A percentile compares a stretch with the other conserved stretches of the same genome.
Conservation (phyloP, 2,888 invertebrate species). For the Dolichopus griseipennis region DNA sequence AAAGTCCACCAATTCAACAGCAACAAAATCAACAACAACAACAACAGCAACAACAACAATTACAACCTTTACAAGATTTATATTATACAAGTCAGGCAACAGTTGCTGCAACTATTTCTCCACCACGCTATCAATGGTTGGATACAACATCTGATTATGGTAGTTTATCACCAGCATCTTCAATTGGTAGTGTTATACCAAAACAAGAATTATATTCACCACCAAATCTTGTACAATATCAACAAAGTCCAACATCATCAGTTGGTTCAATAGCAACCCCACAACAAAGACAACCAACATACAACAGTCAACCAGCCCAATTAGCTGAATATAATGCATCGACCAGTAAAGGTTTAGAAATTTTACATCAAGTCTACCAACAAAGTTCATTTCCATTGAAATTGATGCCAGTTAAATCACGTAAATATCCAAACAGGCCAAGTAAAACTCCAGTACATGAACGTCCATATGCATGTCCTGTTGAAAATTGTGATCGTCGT, state of each 20-base stretch:
- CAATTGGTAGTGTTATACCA: conserved; percentile 50
- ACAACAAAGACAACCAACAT: conserved; percentile 30
- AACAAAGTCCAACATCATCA: conserved; percentile 14
- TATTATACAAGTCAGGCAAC: not conserved
- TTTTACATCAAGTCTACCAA: conserved; percentile 85
- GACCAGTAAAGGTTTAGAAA: conserved; percentile 91
- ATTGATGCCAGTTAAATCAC: conserved; percentile 85
- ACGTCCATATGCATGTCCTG: conserved; percentile 95
- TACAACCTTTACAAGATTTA: conserved; percentile 42
- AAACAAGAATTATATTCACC: conserved; percentile 54
- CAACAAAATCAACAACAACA: conserved; percentile 40
- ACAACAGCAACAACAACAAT: conserved; percentile 45
- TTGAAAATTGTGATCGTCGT: conserved; percentile 91
- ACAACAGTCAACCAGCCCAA: conserved; percentile 58
- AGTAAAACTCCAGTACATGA: conserved; percentile 98
- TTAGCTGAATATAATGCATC: conserved; percentile 90
- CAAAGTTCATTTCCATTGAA: conserved; percentile 80
- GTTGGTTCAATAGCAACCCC: conserved; percentile 25
- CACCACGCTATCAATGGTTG: conserved; percentile 61
- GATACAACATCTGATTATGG: conserved; percentile 49
- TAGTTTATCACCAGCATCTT: conserved; percentile 45
- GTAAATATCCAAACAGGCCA: conserved; percentile 93
- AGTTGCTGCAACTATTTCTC: conserved; percentile 43
- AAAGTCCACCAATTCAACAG: conserved; percentile 37
- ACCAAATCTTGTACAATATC: conserved; percentile 27